phyloP scores from a whole-genome alignment of 2,888 invertebrate species.

The Caradrina clavipalpis region DNA sequence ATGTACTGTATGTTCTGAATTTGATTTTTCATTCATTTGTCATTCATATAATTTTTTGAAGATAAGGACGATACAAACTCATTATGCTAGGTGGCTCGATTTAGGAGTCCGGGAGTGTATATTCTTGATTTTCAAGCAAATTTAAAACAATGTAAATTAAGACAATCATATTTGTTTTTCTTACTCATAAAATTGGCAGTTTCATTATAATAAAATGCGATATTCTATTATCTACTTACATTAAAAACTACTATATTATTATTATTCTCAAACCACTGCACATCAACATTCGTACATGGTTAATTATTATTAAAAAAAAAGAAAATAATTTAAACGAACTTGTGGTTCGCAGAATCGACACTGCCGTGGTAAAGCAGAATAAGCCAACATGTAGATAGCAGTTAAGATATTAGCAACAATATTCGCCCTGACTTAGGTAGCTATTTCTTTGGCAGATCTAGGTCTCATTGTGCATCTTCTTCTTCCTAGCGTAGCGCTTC shows the following conservation, averaged over 20 bases:
- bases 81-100: no score
- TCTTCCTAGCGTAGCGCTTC: conserved; percentile 47
- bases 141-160: conserved; percentile 20
- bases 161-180: conserved; percentile 48
- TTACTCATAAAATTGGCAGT: conserved; percentile 76
- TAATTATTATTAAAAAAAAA: conserved; percentile 9
- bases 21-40: no score
- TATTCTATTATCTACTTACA: conserved; percentile 69
- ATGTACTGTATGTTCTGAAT: no score
- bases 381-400: background rate
- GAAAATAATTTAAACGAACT: background rate
- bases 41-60: no score
- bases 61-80: no score
- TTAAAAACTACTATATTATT: conserved; percentile 57
- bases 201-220: conserved; percentile 69
- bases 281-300: conserved; percentile 38
- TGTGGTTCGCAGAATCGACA: conserved; percentile 5
- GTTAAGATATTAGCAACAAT: background rate
- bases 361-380: background rate
- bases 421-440: conserved; percentile 9
- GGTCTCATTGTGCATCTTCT: conserved; percentile 33
- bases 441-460: conserved; percentile 36
- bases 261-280: conserved; percentile 36
- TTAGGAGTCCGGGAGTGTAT: no score
- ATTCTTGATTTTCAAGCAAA: conserved; percentile 1